These are phyloP conservation scores for Thoracochromis brauschi DNA, from an alignment of 2,113 vertebrate genomes.

Conservation along the genomic window DNA sequence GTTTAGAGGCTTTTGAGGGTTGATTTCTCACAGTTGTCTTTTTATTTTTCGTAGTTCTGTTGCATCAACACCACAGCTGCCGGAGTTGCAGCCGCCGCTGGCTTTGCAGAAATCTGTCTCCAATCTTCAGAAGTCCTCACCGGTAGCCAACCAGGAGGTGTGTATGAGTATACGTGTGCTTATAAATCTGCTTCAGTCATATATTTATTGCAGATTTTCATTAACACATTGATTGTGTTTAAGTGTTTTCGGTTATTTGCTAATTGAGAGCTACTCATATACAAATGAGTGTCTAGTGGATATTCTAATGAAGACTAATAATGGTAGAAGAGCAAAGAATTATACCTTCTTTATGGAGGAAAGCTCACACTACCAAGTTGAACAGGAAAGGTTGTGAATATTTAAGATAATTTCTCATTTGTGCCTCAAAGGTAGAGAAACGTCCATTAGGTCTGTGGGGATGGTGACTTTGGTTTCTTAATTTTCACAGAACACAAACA, in stretches of 20 bases:
- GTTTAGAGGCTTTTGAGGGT: background rate
- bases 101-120: constrained; percentile 99
- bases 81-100: constrained; percentile 95
- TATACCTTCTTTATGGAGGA: background rate
- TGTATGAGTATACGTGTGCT: background rate
- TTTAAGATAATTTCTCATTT: background rate
- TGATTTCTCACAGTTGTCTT: background rate
- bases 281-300: background rate
- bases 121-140: constrained; percentile 97
- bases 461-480: background rate
- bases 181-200: background rate
- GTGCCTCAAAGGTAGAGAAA: background rate
- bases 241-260: background rate
- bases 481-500: constrained; percentile 85
- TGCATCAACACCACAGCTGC: constrained; percentile 92
- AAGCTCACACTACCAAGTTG: background rate
- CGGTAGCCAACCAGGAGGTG: constrained; percentile 90
- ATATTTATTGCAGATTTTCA: background rate
- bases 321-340: background rate
- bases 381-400: background rate
- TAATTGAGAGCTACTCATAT: background rate
- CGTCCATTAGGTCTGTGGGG: background rate
- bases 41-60: constrained; percentile 78
- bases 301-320: background rate
- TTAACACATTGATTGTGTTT: background rate